phyloP scores from a whole-genome alignment of 2,888 invertebrate genomes.

The Pyrrhia umbra region DNA sequence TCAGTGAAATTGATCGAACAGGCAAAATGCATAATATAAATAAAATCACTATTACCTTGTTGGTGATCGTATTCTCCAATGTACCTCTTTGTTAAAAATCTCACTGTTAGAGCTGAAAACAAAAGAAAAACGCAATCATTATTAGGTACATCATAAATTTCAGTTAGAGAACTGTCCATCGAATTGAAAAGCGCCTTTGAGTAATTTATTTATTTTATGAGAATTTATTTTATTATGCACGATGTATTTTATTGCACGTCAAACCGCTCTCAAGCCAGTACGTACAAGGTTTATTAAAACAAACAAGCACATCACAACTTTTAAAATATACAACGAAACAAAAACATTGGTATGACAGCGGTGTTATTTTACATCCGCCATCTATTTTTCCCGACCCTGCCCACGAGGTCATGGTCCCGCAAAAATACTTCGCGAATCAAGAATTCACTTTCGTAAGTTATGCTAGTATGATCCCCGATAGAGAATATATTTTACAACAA shows the following conservation, averaged over 20 bases:
- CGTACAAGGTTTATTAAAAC: conserved; percentile 8
- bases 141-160: background rate
- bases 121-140: conserved; percentile 9
- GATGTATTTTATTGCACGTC: conserved; percentile 13
- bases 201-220: background rate
- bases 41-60: conserved; percentile 93
- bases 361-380: conserved; percentile 42
- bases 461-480: no score
- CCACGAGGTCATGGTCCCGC: conserved; percentile 37
- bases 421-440: conserved; percentile 14
- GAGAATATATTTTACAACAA: no score
- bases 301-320: conserved; percentile 12
- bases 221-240: background rate
- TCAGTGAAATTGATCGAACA: no score
- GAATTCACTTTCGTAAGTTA: conserved; percentile 12
- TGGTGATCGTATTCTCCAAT: conserved; percentile 99
- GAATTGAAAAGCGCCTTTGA: no score
- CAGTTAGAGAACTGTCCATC: background rate
- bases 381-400: conserved; percentile 47
- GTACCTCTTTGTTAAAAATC: conserved; percentile 97
- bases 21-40: conserved; percentile 1
- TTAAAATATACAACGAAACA: conserved; percentile 19
- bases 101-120: conserved; percentile 94
- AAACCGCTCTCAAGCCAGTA: conserved; percentile 7
- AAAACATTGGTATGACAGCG: conserved; percentile 36